Conservation (phyloP, 2,113 vertebrate species). For the Ictalurus furcatus region DNA sequence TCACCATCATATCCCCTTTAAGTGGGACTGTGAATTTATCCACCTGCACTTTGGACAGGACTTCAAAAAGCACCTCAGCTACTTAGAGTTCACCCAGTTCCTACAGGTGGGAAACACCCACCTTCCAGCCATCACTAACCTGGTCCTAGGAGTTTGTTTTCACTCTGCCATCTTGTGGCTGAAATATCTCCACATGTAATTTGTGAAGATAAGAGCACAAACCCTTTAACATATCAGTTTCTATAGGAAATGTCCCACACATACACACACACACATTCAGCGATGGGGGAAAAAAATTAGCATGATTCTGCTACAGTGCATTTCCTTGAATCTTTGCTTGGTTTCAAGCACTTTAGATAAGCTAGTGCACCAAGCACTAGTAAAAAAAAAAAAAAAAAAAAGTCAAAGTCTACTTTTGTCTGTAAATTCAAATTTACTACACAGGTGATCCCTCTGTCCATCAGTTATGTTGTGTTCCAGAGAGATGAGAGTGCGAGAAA, state of each 20-base stretch:
- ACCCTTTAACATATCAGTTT: neutral
- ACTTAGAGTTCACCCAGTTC: slow-evolving; percentile 95
- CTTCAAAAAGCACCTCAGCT: slow-evolving; percentile 89
- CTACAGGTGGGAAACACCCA: slow-evolving; percentile 80
- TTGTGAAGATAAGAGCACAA: slow-evolving; percentile 2
- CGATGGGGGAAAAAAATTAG: neutral
- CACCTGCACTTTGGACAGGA: slow-evolving; percentile 94
- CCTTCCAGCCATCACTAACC: neutral
- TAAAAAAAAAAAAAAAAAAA: neutral
- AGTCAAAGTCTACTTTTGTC: neutral
- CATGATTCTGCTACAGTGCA: neutral
- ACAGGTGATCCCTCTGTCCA: slow-evolving; percentile 33
- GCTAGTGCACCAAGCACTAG: neutral
- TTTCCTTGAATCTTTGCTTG: neutral
- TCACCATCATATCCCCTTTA: slow-evolving; percentile 97
- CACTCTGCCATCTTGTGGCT: slow-evolving; percentile 61
- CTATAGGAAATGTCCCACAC: neutral
- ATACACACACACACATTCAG: neutral
- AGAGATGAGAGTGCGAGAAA: slow-evolving; percentile 15
- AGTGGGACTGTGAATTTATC: slow-evolving; percentile 98
- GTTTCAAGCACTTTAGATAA: neutral
- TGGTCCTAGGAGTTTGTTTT: slow-evolving; percentile 16
- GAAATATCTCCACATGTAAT: slow-evolving; percentile 24
- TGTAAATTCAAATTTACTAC: neutral
- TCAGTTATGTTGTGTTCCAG: slow-evolving; percentile 4